These are phyloP conservation scores for Octodon degus DNA, from an alignment of 2,113 vertebrate genomes.

Conservation along the genomic window DNA sequence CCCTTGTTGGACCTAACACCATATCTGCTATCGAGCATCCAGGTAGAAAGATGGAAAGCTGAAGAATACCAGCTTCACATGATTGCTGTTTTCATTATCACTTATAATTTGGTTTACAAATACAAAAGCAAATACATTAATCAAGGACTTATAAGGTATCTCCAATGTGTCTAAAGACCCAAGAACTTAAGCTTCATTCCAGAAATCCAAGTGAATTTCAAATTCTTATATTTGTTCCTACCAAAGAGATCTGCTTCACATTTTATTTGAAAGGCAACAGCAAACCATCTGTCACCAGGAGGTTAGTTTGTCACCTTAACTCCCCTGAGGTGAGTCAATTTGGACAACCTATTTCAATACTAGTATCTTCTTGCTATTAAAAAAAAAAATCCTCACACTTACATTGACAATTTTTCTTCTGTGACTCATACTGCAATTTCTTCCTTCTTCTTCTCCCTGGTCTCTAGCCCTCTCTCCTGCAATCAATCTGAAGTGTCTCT, in stretches of 20 bases:
- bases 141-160: background rate
- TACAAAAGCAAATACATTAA: background rate
- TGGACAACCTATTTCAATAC: slow-evolving; percentile 60
- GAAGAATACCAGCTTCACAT: background rate
- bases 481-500: slow-evolving; percentile 69
- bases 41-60: background rate
- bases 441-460: slow-evolving; percentile 32
- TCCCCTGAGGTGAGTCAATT: slow-evolving; percentile 28
- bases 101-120: slow-evolving; percentile 5
- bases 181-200: background rate
- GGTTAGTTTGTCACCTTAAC: slow-evolving; percentile 41
- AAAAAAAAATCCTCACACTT: slow-evolving; percentile 62
- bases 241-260: slow-evolving; percentile 1
- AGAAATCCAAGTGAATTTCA: slow-evolving; percentile 10
- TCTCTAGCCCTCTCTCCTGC: slow-evolving; percentile 21
- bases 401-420: slow-evolving; percentile 70
- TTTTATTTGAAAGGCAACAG: slow-evolving; percentile 29
- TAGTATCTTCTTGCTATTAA: slow-evolving; percentile 46
- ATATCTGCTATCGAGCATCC: background rate
- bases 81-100: background rate
- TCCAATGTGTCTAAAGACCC: background rate
- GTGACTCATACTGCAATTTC: slow-evolving; percentile 62
- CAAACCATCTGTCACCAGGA: slow-evolving; percentile 40
- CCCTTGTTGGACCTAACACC: background rate
- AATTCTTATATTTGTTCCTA: background rate